Evolutionary conservation across 2,113 vertebrate species (phyloP), one percentile per base, ranked within the genome.

Genomic region (Colossoma macropomum): DNA sequence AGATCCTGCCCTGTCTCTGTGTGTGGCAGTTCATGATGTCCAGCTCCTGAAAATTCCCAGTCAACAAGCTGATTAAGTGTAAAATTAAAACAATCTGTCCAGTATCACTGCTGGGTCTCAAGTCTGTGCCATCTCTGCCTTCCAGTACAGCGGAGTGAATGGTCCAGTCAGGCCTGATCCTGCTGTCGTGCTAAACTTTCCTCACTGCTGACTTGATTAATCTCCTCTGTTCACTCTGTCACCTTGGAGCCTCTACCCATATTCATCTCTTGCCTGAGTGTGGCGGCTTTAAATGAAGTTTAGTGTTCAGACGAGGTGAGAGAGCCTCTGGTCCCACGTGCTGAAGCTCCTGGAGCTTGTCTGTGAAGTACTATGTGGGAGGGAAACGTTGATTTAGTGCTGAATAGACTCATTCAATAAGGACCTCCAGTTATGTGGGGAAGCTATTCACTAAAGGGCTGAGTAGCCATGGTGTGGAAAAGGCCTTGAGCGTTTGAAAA

Each of bases 401-500:
- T 74, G 60, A 34, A 81, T 16, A 17, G 72, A 59, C 27, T n/a
- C 38, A 12, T 0, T 77, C 56, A 60, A 34, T 45, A 65, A 74
- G 56, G 27, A 54, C 75, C 30, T 16, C 12, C 23, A 16, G n/a
- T 79, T 73, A 0, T 79, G 52, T 74, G 50, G 84, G 30, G 52
- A 69, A 52, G 23, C 19, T 23, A 27, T 30, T 76, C 54, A 74
- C 69, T 72, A 38, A 85, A 65, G 48, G 21, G 23, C 78, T n/a
- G 54, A 28, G 62, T 30, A 41, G 70, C 60, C 23, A 28, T 13
- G 68, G 32, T n/a, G 59, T 16, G 13, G 48, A 78, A 13, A 21
- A 16, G 72, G 52, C 72, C 45, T 70, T 59, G 72, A 76, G 80
- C 15, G n/a, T 79, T 72, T 85, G 72, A 82, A 83, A 83, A 76